Evolutionary conservation across 2,113 vertebrate genomes (phyloP), one percentile per base, ranked within the genome.

Genomic region (Aegithalos caudatus): DNA sequence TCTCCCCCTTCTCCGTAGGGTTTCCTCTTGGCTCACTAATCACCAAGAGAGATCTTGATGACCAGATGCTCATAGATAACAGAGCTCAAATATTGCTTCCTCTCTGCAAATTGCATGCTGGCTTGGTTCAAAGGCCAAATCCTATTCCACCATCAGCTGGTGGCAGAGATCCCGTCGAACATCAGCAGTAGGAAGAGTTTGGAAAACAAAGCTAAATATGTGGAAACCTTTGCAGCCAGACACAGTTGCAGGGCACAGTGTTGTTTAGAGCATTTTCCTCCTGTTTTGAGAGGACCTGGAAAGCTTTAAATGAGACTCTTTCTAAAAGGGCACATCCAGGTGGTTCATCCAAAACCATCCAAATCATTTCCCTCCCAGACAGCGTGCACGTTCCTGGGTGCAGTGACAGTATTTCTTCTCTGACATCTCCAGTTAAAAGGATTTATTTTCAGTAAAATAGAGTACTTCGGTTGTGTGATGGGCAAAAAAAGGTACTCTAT

Each of bases 391-490:
- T 97, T 95, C 93, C 86, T 76, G 94, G 93, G 81, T 86, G 69
- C 88, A 96, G 90, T 3, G 37, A 40, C 60, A 64, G 23, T 88
- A 93, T 88, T 94, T 94, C 95, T 79, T 92, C 94, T 93, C 95
- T 96, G 94, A 92, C 97, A 95, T 96, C 23, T 7, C 91, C 92
- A 93, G 96, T 97, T 95, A 94, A 96, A 97, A 97, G 89, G 96
- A 97, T 97, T 97, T 96, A 92, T 97, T 92, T 96, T 86, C 77
- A 61, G 93, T 95, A 96, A 96, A 96, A 97, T 94, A 93, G 93
- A 97, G 93, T 96, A 82, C 91, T 97, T 95, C 69, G 50, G 92
- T 81, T 90, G 92, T 22, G 79, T 92, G 91, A 97, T 90, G 92
- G 94, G 90, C 40, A 90, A 95, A 97, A 96, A 94, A 96, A 78